These are phyloP conservation scores for Planococcus citri DNA, from an alignment of 1,140 invertebrate species.

Conservation along the genomic window DNA sequence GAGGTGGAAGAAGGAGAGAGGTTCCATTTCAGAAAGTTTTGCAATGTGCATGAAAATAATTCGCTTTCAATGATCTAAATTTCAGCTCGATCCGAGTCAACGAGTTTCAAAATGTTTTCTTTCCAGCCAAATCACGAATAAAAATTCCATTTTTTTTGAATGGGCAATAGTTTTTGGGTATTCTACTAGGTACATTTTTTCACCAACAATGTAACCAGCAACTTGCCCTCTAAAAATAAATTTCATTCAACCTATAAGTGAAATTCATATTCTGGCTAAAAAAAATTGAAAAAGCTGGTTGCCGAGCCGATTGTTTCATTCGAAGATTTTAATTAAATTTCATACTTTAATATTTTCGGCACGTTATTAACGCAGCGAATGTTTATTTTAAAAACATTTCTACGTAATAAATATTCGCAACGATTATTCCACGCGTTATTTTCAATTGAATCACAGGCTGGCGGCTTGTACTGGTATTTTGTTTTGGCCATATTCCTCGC, in stretches of 20 bases:
- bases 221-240: not conserved
- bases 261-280: not conserved
- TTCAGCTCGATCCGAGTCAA: no score
- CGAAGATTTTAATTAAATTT: not conserved
- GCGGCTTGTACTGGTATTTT: no score
- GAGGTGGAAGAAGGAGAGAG: no score
- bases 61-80: not conserved
- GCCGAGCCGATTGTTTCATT: not conserved
- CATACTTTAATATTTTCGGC: not conserved
- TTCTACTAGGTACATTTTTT: not conserved
- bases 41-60: not conserved
- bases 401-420: not conserved
- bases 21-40: no score
- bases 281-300: not conserved
- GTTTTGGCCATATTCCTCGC: no score
- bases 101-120: no score
- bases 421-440: not conserved
- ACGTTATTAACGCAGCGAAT: not conserved
- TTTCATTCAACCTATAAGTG: not conserved
- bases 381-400: not conserved
- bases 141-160: no score
- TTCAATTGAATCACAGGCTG: no score
- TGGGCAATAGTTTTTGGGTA: no score
- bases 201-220: not conserved
- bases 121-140: no score